These are phyloP conservation scores for Equus przewalskii DNA, from an alignment of 2,113 vertebrate genomes.

Conservation along the genomic window DNA sequence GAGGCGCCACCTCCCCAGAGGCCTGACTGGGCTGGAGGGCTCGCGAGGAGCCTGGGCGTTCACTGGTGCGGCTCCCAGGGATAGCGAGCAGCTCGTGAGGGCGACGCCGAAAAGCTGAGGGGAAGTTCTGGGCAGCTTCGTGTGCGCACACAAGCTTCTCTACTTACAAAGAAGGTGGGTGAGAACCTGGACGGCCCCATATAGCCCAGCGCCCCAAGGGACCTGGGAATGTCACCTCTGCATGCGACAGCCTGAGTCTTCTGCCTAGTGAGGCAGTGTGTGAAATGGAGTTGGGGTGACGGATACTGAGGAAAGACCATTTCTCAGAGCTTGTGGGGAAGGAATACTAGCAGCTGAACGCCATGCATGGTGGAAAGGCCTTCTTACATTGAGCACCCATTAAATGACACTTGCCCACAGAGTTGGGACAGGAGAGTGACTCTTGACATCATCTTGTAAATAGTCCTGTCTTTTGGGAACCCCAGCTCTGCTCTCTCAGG, in stretches of 20 bases:
- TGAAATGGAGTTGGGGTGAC: background rate
- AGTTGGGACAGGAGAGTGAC: background rate
- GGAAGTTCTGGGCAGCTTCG: background rate
- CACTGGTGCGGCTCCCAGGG: background rate
- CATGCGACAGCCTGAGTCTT: background rate
- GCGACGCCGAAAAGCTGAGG: background rate
- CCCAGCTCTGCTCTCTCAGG: background rate
- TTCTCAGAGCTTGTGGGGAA: background rate
- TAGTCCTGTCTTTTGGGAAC: background rate
- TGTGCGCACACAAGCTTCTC: background rate
- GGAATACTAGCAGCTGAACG: background rate
- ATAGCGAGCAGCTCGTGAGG: background rate
- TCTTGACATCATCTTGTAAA: background rate
- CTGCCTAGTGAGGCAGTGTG: background rate
- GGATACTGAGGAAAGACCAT: background rate
- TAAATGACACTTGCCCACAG: background rate
- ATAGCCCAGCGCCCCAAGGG: too few species aligned
- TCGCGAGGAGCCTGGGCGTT: fast-evolving
- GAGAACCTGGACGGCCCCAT: background rate
- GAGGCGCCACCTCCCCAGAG: background rate
- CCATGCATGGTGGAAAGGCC: background rate
- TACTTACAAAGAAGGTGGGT: background rate
- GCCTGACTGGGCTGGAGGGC: background rate
- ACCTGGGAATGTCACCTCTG: background rate
- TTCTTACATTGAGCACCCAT: background rate